Evolutionary conservation across 2,113 vertebrate genomes (phyloP).

Genomic region (Fregetta grallaria): DNA sequence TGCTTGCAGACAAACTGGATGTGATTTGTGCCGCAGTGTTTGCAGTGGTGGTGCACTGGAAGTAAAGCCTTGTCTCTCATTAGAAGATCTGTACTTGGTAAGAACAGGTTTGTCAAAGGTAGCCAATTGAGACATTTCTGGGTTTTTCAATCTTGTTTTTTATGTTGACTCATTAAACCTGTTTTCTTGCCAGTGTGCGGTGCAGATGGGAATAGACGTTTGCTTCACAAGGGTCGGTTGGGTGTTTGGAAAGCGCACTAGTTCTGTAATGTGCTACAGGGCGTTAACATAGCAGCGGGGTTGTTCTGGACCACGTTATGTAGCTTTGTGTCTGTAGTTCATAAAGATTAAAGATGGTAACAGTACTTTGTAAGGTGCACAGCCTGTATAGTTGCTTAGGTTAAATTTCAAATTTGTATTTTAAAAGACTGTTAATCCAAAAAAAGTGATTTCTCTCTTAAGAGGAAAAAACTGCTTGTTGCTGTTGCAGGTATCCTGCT

Average conservation of each 20-base stretch:
- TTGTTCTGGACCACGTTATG: neutral
- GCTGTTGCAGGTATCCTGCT: neutral
- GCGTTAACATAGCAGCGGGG: rapidly evolving
- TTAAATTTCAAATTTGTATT: neutral
- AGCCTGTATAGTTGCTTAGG: neutral
- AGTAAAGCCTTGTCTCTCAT: neutral
- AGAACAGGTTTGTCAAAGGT: neutral
- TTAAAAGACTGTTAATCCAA: neutral
- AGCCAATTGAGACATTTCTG: neutral
- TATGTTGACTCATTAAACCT: neutral
- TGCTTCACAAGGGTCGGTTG: neutral
- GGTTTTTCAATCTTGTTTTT: neutral
- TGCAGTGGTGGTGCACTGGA: neutral
- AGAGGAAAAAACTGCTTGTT: neutral
- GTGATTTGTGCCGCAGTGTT: neutral
- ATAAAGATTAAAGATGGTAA: neutral
- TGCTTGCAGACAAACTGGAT: neutral
- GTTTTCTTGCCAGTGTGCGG: neutral
- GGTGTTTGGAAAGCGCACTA: neutral
- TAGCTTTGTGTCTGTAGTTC: neutral
- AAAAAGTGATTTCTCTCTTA: neutral
- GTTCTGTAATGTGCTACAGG: neutral
- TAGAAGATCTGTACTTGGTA: neutral
- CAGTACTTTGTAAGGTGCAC: neutral
- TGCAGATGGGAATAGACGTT: neutral